These are phyloP conservation scores for Cantharis flavilabris DNA, from an alignment of 2,888 invertebrate genomes.

Conservation along the genomic window DNA sequence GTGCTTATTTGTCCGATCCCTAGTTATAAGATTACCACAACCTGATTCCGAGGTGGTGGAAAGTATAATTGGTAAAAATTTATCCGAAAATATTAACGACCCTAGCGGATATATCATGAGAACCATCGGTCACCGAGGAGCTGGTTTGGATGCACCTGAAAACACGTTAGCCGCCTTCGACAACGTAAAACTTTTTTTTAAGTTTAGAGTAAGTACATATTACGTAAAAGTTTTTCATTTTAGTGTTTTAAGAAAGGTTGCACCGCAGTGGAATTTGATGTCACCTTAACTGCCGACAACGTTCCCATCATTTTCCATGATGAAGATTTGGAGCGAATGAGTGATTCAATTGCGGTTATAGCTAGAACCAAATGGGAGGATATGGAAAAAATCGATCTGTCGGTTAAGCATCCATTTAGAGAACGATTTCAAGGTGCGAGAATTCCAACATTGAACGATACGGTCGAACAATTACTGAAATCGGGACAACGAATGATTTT, in stretches of 20 bases:
- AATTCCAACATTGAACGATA: slow-evolving; percentile 73
- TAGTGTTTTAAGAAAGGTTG: slow-evolving; percentile 76
- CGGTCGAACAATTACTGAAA: slow-evolving; percentile 67
- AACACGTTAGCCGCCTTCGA: slow-evolving; percentile 76
- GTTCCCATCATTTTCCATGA: slow-evolving; percentile 80
- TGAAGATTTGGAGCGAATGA: slow-evolving; percentile 68
- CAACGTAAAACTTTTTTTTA: slow-evolving; percentile 57
- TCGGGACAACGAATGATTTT: slow-evolving; percentile 76
- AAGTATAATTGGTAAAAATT: slow-evolving; percentile 56
- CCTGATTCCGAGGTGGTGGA: slow-evolving; percentile 56
- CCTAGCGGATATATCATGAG: slow-evolving; percentile 60
- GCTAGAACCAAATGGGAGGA: slow-evolving; percentile 65
- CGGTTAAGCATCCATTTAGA: slow-evolving; percentile 73
- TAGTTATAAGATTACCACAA: slow-evolving; percentile 60
- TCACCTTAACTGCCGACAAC: slow-evolving; percentile 73
- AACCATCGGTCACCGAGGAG: slow-evolving; percentile 77
- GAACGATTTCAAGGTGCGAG: slow-evolving; percentile 63
- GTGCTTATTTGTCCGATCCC: too few species aligned
- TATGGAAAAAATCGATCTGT: slow-evolving; percentile 67
- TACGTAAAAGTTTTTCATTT: slow-evolving; percentile 34
- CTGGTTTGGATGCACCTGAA: slow-evolving; percentile 78
- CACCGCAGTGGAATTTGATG: slow-evolving; percentile 77
- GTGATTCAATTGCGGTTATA: slow-evolving; percentile 60
- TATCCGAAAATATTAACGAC: slow-evolving; percentile 54
- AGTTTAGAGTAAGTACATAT: background rate